Percentiles rank a stretch among this genome's conserved stretches.
phyloP scores from a whole-genome alignment of 2,888 invertebrate genomes.

The Smittia aterrima region DNA sequence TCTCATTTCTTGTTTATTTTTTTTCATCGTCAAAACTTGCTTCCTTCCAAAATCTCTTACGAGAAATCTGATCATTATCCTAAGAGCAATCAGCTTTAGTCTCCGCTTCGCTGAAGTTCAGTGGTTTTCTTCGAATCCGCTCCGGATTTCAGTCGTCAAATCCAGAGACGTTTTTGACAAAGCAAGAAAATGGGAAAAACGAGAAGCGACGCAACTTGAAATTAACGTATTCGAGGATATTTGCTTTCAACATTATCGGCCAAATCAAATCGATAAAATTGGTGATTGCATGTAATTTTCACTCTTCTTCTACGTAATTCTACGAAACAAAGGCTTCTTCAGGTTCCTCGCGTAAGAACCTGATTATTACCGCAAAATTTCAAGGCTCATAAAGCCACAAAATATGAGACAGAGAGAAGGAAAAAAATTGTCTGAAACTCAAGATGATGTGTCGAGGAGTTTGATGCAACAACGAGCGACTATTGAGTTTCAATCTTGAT shows the following conservation, averaged over 20 bases:
- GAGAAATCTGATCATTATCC: conserved; percentile 23
- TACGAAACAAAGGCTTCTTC: conserved; percentile 22
- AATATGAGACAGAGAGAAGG: no score
- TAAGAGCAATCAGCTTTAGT: neutral
- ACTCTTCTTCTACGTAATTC: neutral
- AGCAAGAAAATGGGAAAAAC: neutral
- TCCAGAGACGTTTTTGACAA: neutral
- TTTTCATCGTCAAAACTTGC: neutral
- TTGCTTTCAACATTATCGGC: conserved; percentile 15
- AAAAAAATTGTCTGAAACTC: conserved; percentile 14
- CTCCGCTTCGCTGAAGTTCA: neutral
- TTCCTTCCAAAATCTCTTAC: neutral
- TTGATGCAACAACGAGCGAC: neutral
- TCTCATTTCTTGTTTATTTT: conserved; percentile 12
- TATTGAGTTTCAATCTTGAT: conserved; percentile 6
- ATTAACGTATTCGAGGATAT: conserved; percentile 6
- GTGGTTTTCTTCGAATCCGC: neutral
- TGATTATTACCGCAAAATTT: conserved; percentile 35
- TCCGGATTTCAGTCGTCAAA: neutral
- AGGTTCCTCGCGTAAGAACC: conserved; percentile 19
- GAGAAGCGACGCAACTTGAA: neutral
- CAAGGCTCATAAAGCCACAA: conserved; percentile 33
- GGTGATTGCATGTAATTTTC: conserved; percentile 29
- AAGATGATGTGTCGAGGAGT: conserved; percentile 1
- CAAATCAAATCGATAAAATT: conserved; percentile 28